phyloP scores from a whole-genome alignment of 1,140 invertebrate genomes.

The Myzus persicae region DNA sequence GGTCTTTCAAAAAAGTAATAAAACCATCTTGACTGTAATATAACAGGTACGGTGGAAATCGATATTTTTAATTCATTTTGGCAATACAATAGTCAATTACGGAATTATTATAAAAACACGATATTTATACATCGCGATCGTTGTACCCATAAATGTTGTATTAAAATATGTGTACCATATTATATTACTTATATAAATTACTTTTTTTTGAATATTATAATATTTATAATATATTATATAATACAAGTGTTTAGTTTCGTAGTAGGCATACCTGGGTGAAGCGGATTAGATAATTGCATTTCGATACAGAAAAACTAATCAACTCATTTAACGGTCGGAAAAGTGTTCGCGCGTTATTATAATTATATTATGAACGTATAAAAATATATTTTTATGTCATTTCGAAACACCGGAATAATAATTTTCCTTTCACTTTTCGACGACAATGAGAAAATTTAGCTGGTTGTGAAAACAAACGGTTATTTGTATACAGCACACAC shows the following conservation, averaged over 20 bases:
- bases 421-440: background rate
- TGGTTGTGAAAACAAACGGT: background rate
- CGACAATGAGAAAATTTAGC: background rate
- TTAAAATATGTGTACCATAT: background rate
- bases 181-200: background rate
- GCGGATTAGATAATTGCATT: background rate
- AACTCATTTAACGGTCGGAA: constrained; percentile 17
- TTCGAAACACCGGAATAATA: background rate
- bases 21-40: background rate
- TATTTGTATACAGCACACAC: background rate
- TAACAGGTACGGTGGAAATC: background rate
- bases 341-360: background rate
- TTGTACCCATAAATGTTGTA: background rate
- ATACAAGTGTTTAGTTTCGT: background rate
- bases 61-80: background rate
- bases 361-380: background rate
- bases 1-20: background rate
- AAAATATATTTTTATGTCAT: background rate
- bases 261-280: background rate
- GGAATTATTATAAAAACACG: background rate
- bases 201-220: background rate
- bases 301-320: background rate
- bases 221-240: background rate
- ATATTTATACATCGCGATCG: background rate
- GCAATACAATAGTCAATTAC: background rate